phyloP scores from a whole-genome alignment of 2,113 vertebrate genomes.

The Gymnobelideus leadbeateri region DNA sequence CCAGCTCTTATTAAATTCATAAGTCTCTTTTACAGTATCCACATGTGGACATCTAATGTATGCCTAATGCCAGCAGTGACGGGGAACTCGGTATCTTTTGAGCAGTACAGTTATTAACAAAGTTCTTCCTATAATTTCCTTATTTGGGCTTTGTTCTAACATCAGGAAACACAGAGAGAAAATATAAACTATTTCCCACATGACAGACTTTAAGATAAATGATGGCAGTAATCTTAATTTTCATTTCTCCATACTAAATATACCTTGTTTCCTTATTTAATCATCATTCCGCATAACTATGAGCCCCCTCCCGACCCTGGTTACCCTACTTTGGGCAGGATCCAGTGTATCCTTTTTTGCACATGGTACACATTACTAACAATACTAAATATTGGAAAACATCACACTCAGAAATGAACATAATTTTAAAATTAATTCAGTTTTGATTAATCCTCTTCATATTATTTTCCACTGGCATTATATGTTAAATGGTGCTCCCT shows the following conservation, averaged over 20 bases:
- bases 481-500: not conserved
- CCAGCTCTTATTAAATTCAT: not conserved
- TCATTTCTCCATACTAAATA: not conserved
- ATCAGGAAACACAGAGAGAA: not conserved
- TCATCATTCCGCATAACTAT: not conserved
- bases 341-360: not conserved
- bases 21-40: not conserved
- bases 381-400: not conserved
- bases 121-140: not conserved
- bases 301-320: not conserved
- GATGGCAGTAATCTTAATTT: not conserved
- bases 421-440: not conserved
- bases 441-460: conserved; percentile 1
- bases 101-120: not conserved
- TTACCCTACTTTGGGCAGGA: not conserved
- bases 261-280: not conserved
- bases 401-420: not conserved
- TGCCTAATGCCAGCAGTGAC: not conserved
- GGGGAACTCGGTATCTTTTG: not conserved
- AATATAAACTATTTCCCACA: not conserved
- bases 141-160: not conserved
- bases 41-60: not conserved
- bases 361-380: not conserved
- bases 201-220: not conserved
- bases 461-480: not conserved